phyloP scores from a whole-genome alignment of 2,888 invertebrate species.

The Adelphocoris suturalis region DNA sequence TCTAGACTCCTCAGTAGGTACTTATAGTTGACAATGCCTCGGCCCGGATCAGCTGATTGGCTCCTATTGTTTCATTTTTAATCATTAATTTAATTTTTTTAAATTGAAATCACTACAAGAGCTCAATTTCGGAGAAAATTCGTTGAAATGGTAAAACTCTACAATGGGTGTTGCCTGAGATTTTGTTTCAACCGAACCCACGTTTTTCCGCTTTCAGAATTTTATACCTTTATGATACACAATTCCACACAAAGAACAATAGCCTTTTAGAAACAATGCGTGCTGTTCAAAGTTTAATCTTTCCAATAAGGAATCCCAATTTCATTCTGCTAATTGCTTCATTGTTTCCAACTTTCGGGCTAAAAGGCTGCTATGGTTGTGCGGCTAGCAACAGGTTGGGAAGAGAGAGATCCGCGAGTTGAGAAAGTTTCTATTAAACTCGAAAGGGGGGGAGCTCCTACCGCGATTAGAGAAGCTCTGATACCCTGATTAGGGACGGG shows the following conservation, averaged over 20 bases:
- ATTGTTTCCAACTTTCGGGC: constrained; percentile 25
- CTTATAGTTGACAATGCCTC: too few species aligned
- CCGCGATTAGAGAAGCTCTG: constrained; percentile 25
- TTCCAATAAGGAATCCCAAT: constrained; percentile 39
- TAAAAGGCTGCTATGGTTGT: not conserved
- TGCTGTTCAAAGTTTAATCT: constrained; percentile 19
- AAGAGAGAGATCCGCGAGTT: not conserved
- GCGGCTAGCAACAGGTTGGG: constrained; percentile 16
- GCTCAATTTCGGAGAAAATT: too few species aligned
- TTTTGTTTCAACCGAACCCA: too few species aligned
- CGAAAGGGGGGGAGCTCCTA: constrained; percentile 4
- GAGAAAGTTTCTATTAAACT: constrained; percentile 36
- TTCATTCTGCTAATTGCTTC: constrained; percentile 39
- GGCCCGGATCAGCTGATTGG: too few species aligned
- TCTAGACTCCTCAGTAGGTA: too few species aligned
- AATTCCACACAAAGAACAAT: constrained; percentile 15
- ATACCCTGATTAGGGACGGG: constrained; percentile 36
- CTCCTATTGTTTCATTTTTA: too few species aligned
- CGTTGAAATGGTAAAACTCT: too few species aligned
- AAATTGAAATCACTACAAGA: too few species aligned
- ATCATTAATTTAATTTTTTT: too few species aligned
- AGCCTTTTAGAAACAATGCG: constrained; percentile 7
- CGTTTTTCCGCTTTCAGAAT: too few species aligned
- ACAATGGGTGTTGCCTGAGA: too few species aligned
- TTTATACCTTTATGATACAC: not conserved